Percentiles rank a stretch among this genome's conserved stretches.
Evolutionary conservation across 2,797 vertebrate species (phyloP).

Genomic region (Typhlichthys subterraneus): DNA sequence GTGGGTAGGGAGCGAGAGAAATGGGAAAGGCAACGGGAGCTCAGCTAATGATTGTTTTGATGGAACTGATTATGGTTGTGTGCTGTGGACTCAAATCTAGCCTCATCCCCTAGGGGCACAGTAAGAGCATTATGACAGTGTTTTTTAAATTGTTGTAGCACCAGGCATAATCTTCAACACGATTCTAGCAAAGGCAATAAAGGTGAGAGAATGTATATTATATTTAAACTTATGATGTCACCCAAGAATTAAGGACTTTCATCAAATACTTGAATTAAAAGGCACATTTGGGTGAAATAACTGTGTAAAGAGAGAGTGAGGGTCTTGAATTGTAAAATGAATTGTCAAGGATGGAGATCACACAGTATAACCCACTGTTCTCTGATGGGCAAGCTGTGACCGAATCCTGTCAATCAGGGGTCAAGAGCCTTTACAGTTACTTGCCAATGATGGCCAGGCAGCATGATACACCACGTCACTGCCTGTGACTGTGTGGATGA

Average conservation of each 20-base stretch:
- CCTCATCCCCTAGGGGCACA: conserved; percentile 47
- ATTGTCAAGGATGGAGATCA: conserved; percentile 50
- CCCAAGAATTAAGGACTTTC: background rate
- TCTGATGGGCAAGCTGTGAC: conserved; percentile 55
- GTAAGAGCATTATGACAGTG: conserved; percentile 43
- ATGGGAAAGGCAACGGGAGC: conserved; percentile 40
- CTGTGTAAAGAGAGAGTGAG: conserved; percentile 17
- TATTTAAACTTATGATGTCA: no score
- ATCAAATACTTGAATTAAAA: conserved; percentile 1
- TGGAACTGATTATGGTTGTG: conserved; percentile 72
- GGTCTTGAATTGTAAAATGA: conserved; percentile 36
- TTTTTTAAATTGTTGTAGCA: conserved; percentile 7
- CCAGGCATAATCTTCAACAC: no score
- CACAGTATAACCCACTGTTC: conserved; percentile 54
- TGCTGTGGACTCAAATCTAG: conserved; percentile 62
- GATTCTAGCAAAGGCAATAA: no score
- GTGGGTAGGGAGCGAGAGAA: conserved; percentile 27
- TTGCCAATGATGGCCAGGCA: conserved; percentile 44
- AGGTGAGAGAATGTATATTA: no score
- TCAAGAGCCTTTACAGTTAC: conserved; percentile 62
- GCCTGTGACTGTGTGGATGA: conserved; percentile 42
- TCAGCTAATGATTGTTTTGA: conserved; percentile 79
- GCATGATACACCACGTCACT: conserved; percentile 49
- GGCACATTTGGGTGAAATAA: background rate
- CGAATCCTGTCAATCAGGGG: conserved; percentile 61